These are phyloP conservation scores for Stenolophus ochropezus DNA, from an alignment of 2,888 invertebrate genomes.

Conservation along the genomic window DNA sequence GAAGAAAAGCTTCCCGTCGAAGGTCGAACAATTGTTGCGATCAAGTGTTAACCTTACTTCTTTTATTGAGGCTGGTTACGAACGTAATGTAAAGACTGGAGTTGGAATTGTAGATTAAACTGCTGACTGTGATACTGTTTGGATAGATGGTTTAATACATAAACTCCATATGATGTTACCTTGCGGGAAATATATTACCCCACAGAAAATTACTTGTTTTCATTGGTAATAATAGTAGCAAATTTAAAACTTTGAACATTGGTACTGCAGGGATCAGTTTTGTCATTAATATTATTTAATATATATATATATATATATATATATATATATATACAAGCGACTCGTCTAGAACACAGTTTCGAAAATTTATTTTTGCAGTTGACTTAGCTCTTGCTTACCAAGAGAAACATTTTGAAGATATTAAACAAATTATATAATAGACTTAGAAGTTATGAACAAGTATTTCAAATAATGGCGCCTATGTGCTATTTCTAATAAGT, in stretches of 20 bases:
- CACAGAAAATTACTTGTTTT: neutral
- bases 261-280: neutral
- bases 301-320: neutral
- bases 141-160: slow-evolving; percentile 33
- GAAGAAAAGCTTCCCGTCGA: too few species aligned
- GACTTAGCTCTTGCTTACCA: neutral
- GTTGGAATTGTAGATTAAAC: too few species aligned
- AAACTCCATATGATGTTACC: neutral
- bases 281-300: neutral
- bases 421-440: neutral
- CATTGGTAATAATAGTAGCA: neutral
- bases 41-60: too few species aligned
- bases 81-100: too few species aligned
- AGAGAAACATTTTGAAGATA: neutral
- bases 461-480: neutral
- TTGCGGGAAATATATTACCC: neutral
- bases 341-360: neutral
- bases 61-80: too few species aligned
- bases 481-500: neutral
- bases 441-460: neutral
- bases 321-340: neutral
- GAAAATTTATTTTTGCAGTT: neutral
- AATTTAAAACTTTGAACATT: neutral
- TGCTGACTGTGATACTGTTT: slow-evolving; percentile 59
- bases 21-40: too few species aligned